Percentiles rank a stretch among this genome's conserved stretches.
Conservation (phyloP, 2,888 invertebrate genomes). For the Agrotis ipsilon region DNA sequence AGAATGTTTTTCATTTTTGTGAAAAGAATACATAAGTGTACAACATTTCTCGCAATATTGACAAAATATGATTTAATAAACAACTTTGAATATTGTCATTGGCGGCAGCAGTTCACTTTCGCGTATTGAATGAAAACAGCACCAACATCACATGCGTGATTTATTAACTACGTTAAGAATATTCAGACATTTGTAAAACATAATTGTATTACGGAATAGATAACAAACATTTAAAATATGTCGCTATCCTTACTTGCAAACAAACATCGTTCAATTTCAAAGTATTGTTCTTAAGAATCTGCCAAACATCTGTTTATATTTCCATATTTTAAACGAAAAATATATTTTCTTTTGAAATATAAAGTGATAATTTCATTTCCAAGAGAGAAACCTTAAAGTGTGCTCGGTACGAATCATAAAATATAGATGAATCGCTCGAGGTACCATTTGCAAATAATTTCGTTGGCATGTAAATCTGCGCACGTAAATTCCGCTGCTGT, state of each 20-base stretch:
- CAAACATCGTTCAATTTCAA: conserved; percentile 56
- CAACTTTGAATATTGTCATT: too few relatives aligned
- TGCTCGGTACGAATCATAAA: conserved; percentile 79
- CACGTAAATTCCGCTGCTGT: conserved; percentile 89
- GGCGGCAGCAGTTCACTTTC: too few relatives aligned
- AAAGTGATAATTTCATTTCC: conserved; percentile 69
- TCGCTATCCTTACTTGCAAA: conserved; percentile 44
- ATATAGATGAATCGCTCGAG: conserved; percentile 84
- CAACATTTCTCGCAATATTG: too few relatives aligned
- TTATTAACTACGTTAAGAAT: background rate
- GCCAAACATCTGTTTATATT: conserved; percentile 65
- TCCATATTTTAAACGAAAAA: conserved; percentile 65
- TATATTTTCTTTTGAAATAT: conserved; percentile 66
- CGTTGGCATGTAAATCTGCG: conserved; percentile 89
- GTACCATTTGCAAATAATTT: conserved; percentile 89
- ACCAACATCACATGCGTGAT: background rate
- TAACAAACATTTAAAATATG: conserved; percentile 46
- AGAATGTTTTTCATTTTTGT: too few relatives aligned
- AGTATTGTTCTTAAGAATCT: conserved; percentile 58
- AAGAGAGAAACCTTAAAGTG: conserved; percentile 73
- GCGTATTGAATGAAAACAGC: too few relatives aligned
- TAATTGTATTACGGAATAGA: conserved; percentile 15
- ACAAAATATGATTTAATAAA: too few relatives aligned
- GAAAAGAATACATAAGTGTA: too few relatives aligned
- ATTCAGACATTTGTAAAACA: conserved; percentile 28